These are phyloP conservation scores for Bombylius major DNA, from an alignment of 2,888 invertebrate genomes.

Conservation along the genomic window DNA sequence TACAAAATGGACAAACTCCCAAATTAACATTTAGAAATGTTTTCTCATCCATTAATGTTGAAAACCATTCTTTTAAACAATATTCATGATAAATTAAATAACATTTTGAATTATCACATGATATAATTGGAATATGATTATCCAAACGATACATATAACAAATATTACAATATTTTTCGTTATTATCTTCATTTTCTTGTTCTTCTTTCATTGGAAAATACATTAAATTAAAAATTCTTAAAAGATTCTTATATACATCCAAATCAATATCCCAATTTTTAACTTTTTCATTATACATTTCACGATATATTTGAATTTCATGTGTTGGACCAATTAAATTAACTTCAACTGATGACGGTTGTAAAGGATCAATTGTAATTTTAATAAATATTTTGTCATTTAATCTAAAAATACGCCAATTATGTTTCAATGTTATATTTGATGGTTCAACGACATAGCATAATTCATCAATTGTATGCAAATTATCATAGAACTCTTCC, in stretches of 20 bases:
- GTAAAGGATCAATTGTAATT: constrained; percentile 29
- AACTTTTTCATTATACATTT: constrained; percentile 27
- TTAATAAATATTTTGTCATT: constrained; percentile 30
- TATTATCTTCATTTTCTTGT: constrained; percentile 4
- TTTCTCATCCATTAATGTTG: constrained; percentile 27
- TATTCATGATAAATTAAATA: constrained; percentile 29
- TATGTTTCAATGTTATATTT: constrained; percentile 25
- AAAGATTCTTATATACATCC: constrained; percentile 32
- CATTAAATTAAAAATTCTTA: constrained; percentile 32
- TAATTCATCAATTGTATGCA: constrained; percentile 29
- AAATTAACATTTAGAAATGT: constrained; percentile 30
- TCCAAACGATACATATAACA: constrained; percentile 30
- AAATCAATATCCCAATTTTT: constrained; percentile 29
- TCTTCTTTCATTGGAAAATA: constrained; percentile 29
- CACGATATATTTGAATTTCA: constrained; percentile 25
- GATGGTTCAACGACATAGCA: constrained; percentile 31
- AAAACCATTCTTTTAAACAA: constrained; percentile 33
- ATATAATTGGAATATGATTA: constrained; percentile 30
- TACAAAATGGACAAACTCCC: constrained; percentile 33
- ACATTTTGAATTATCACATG: constrained; percentile 31
- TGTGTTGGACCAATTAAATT: constrained; percentile 32
- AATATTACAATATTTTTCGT: constrained; percentile 26
- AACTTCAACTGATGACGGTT: constrained; percentile 24
- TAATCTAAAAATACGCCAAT: constrained; percentile 28
- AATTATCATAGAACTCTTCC: constrained; percentile 27